phyloP scores from a whole-genome alignment of 2,888 invertebrate genomes.

The Neocrepidodera transversa region DNA sequence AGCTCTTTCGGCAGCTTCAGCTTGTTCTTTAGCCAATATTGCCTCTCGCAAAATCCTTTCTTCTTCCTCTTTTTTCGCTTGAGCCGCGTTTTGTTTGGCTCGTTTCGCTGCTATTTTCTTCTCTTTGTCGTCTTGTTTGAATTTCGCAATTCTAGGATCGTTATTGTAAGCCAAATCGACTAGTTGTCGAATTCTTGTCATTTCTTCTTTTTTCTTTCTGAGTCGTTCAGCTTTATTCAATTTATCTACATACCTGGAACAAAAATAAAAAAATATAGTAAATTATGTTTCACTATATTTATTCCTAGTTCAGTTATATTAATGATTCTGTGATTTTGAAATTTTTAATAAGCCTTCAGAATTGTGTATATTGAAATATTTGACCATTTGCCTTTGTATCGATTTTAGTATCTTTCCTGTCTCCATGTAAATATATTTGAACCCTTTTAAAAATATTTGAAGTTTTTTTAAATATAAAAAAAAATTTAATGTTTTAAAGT shows the following conservation, averaged over 20 bases:
- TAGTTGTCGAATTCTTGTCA: constrained; percentile 85
- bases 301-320: too few species aligned
- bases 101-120: constrained; percentile 86
- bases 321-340: too few species aligned
- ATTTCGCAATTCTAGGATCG: constrained; percentile 91
- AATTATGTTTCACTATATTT: too few species aligned
- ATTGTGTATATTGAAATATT: too few species aligned
- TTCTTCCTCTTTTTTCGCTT: constrained; percentile 84
- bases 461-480: too few species aligned
- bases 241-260: constrained; percentile 89
- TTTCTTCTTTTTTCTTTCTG: constrained; percentile 96
- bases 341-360: too few species aligned
- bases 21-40: constrained; percentile 76
- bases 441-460: too few species aligned
- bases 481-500: too few species aligned
- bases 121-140: constrained; percentile 93
- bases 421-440: too few species aligned
- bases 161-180: constrained; percentile 94
- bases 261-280: not conserved
- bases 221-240: constrained; percentile 93
- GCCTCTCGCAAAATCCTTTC: constrained; percentile 78
- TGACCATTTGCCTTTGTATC: too few species aligned
- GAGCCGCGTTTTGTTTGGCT: constrained; percentile 84
- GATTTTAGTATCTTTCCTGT: too few species aligned
- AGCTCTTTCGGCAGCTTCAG: constrained; percentile 83